Conservation (phyloP, 2,113 vertebrate species). For the Perognathus longimembris region DNA sequence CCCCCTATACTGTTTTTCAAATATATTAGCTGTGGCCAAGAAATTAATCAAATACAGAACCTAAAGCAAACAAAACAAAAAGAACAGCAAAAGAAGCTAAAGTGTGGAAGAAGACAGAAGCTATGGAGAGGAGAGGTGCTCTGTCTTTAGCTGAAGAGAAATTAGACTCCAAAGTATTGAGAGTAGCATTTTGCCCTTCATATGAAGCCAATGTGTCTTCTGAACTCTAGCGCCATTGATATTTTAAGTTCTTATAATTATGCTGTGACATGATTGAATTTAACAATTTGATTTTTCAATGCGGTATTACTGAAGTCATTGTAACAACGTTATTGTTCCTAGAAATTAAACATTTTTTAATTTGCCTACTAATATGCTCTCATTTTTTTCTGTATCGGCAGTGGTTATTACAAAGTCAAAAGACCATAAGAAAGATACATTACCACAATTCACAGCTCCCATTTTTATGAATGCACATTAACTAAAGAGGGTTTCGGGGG, state of each 20-base stretch:
- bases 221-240: background rate
- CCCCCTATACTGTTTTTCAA: constrained; percentile 27
- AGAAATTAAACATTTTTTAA: constrained; percentile 48
- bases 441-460: background rate
- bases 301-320: background rate
- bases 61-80: background rate
- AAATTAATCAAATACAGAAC: constrained; percentile 41
- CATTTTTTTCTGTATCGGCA: constrained; percentile 22
- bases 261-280: constrained; percentile 28
- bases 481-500: too few relatives aligned
- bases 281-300: background rate
- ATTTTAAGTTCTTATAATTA: constrained; percentile 48
- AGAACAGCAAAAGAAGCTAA: background rate
- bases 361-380: background rate
- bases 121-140: too few relatives aligned
- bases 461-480: too few relatives aligned
- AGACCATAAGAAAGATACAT: constrained; percentile 10
- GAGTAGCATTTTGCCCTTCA: constrained; percentile 14
- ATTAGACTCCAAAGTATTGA: background rate
- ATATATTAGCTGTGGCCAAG: background rate
- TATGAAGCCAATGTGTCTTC: background rate
- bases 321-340: constrained; percentile 19
- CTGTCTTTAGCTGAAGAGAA: background rate
- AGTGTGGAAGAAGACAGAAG: background rate
- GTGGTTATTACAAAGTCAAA: constrained; percentile 26